phyloP scores from a whole-genome alignment of 2,888 invertebrate species.

The Eupithecia tripunctaria region DNA sequence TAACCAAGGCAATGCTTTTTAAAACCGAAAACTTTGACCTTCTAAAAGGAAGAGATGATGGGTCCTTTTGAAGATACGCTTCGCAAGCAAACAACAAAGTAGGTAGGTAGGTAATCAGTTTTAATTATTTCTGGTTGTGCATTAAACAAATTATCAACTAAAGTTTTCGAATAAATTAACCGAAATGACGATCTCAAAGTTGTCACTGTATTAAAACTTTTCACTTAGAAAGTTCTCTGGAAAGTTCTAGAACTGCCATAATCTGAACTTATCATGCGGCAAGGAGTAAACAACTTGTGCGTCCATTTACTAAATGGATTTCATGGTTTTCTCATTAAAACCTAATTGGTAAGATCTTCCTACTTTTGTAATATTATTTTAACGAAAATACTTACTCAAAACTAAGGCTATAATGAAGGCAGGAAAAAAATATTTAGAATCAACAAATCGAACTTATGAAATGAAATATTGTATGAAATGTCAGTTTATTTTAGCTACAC shows the following conservation, averaged over 20 bases:
- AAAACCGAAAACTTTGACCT: no score
- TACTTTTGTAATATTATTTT: not conserved
- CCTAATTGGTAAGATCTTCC: not conserved
- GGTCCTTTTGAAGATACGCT: not conserved
- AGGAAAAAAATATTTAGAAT: not conserved
- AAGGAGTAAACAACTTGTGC: constrained; percentile 25
- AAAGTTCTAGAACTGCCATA: constrained; percentile 31
- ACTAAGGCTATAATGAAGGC: not conserved
- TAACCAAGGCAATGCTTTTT: no score
- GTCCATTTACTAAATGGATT: constrained; percentile 20
- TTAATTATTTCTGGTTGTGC: constrained; percentile 10
- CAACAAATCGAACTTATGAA: not conserved
- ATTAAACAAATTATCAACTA: constrained; percentile 21
- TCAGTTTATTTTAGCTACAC: not conserved
- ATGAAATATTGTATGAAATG: not conserved
- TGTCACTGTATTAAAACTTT: constrained; percentile 34
- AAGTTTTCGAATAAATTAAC: constrained; percentile 31
- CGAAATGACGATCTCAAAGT: constrained; percentile 30
- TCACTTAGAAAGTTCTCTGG: constrained; percentile 29
- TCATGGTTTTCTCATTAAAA: constrained; percentile 2
- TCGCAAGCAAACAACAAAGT: not conserved
- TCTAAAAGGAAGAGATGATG: not conserved
- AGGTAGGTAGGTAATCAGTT: not conserved
- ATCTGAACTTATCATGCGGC: constrained; percentile 22
- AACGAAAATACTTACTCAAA: not conserved